Evolutionary conservation across 2,113 vertebrate genomes (phyloP), one percentile per base, ranked within the genome.

Genomic region (Chloroceryle aenea): DNA sequence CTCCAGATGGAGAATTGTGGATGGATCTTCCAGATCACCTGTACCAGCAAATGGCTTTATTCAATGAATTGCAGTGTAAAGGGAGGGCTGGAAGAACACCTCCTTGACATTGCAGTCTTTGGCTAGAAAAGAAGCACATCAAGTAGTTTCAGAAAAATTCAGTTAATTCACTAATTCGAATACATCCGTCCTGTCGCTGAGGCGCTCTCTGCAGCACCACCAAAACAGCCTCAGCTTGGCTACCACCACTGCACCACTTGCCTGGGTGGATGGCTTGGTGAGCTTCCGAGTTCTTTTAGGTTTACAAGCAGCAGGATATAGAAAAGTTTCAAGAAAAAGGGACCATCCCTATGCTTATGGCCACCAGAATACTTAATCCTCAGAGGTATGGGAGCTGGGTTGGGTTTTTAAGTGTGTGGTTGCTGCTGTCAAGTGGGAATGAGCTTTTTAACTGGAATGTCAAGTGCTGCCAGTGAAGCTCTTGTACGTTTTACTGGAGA

Each of bases 31-130:
- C 30, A 15, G 25, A 38, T 62, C 25, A 30, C 29, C 71, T 61
- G 12, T 29, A 3, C 2, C n/a, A 30, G 22, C 30, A 42, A 14
- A 29, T 5, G 0, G 16, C 47, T 87, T 85, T 22, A 13, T 75
- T 55, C 0, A 2, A 4, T 38, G 59, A 59, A 21, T 42, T 1
- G 0, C 3, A 29, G 29, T 40, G 8, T 8, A 18, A 40, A 19
- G 3, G 14, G 68, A 58, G 27, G n/a, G 64, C 48, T 85, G 67
- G 38, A 62, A 71, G 47, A 64, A 1, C 27, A 15, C 3, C 32
- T 74, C 30, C 38, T 40, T 52, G 30, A 7, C 42, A 4, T 16
- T 12, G 48, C 14, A 20, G 43, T 45, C 47, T 40, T 58, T 22
- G 32, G 14, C 34, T 67, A 27, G 32, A 6, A 55, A 17, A 59